These are phyloP conservation scores for Plebejus anna DNA, from an alignment of 2,888 invertebrate genomes.

Conservation along the genomic window DNA sequence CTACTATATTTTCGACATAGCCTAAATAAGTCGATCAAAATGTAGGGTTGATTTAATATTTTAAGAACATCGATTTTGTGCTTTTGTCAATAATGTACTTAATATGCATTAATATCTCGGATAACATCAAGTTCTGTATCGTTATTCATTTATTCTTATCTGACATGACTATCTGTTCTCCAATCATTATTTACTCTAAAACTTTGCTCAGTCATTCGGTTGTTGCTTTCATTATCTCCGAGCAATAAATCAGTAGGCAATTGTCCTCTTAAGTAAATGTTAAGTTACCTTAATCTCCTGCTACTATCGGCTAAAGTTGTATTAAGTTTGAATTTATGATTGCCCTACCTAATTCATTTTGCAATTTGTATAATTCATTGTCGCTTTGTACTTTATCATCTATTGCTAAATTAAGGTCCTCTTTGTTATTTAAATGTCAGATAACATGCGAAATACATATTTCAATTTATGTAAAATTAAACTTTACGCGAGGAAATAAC, in stretches of 20 bases:
- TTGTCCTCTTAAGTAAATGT: constrained; percentile 16
- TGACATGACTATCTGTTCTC: constrained; percentile 1
- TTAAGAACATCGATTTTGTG: neutral
- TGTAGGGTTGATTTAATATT: neutral
- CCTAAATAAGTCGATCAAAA: neutral
- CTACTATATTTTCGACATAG: neutral
- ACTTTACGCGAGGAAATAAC: neutral
- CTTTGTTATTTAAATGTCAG: neutral
- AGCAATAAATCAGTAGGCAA: constrained; percentile 16
- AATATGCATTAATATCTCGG: neutral
- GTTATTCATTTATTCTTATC: constrained; percentile 25
- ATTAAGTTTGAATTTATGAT: constrained; percentile 17
- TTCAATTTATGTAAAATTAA: neutral
- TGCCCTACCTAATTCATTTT: constrained; percentile 10
- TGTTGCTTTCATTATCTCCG: constrained; percentile 17
- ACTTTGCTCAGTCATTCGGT: constrained; percentile 17
- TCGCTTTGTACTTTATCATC: neutral
- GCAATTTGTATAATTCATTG: constrained; percentile 12
- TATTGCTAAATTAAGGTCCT: neutral
- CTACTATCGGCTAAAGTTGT: constrained; percentile 15
- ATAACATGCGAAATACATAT: neutral
- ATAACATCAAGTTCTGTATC: neutral
- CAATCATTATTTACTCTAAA: constrained; percentile 19
- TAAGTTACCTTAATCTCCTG: constrained; percentile 7
- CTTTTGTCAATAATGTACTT: neutral